phyloP scores from a whole-genome alignment of 1,140 invertebrate genomes.

The Hydropsyche tenuis region DNA sequence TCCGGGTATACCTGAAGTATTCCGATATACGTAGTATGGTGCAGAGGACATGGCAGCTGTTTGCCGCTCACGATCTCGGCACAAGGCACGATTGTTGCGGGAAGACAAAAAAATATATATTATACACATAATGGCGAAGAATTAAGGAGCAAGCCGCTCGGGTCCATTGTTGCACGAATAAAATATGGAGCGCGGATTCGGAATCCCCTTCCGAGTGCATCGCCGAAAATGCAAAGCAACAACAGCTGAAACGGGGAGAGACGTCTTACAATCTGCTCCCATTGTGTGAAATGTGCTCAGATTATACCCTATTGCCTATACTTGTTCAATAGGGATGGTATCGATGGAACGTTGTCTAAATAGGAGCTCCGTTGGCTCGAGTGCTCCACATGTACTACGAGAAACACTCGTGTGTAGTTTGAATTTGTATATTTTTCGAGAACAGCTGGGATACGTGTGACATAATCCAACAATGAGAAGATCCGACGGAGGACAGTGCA shows the following conservation, averaged over 20 bases:
- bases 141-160: conserved; percentile 32
- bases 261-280: conserved; percentile 1
- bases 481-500: neutral
- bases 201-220: neutral
- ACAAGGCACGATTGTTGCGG: conserved; percentile 23
- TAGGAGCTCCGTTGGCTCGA: neutral
- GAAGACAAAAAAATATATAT: conserved; percentile 29
- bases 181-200: conserved; percentile 25
- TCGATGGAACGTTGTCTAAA: neutral
- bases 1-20: neutral
- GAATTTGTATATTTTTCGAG: neutral
- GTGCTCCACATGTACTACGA: no score
- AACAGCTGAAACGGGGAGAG: conserved; percentile 15
- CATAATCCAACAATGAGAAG: neutral
- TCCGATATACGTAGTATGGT: neutral
- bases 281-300: neutral
- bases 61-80: conserved; percentile 7
- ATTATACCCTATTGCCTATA: neutral
- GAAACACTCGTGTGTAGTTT: neutral
- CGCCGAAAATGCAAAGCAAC: conserved; percentile 27
- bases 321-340: neutral
- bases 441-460: conserved; percentile 7
- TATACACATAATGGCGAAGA: conserved; percentile 19
- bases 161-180: conserved; percentile 16
- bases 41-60: conserved; percentile 22